Conservation (phyloP, 2,113 vertebrate species). For the Prolemur simus region DNA sequence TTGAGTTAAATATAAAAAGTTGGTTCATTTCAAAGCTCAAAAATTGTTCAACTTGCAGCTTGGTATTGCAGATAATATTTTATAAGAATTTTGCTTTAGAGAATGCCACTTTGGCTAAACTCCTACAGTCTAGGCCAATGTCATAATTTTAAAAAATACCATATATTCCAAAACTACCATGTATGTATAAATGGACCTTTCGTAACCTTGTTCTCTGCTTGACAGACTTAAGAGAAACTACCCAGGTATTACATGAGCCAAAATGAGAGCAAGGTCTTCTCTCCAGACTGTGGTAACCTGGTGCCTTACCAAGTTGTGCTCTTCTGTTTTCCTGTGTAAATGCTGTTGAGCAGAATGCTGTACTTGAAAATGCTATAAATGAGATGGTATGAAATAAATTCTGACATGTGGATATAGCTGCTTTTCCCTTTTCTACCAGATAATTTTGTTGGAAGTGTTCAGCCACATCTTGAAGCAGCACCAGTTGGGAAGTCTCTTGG, state of each 20-base stretch:
- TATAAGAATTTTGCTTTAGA: slow-evolving; percentile 68
- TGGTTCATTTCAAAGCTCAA: slow-evolving; percentile 49
- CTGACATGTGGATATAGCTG: slow-evolving; percentile 47
- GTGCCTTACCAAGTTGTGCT: slow-evolving; percentile 81
- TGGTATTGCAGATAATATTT: slow-evolving; percentile 55
- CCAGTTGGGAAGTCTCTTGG: not conserved
- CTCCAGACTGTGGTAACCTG: slow-evolving; percentile 71
- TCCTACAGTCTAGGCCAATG: slow-evolving; percentile 60
- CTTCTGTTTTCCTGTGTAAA: slow-evolving; percentile 76
- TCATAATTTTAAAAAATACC: slow-evolving; percentile 69
- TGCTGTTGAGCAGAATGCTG: slow-evolving; percentile 74
- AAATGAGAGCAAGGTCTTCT: slow-evolving; percentile 60
- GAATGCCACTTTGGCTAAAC: slow-evolving; percentile 39
- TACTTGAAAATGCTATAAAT: slow-evolving; percentile 76
- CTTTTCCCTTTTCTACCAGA: slow-evolving; percentile 51
- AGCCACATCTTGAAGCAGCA: not conserved
- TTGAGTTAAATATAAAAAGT: slow-evolving; percentile 49
- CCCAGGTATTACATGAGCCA: slow-evolving; percentile 50
- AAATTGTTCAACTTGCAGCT: slow-evolving; percentile 30
- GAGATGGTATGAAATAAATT: slow-evolving; percentile 81
- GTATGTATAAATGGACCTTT: slow-evolving; percentile 69
- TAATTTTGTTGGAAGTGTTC: not conserved
- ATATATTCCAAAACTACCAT: slow-evolving; percentile 59
- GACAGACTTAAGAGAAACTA: slow-evolving; percentile 57
- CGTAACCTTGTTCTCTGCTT: slow-evolving; percentile 69